phyloP scores from a whole-genome alignment of 2,888 invertebrate genomes.

The Sisyra terminalis region DNA sequence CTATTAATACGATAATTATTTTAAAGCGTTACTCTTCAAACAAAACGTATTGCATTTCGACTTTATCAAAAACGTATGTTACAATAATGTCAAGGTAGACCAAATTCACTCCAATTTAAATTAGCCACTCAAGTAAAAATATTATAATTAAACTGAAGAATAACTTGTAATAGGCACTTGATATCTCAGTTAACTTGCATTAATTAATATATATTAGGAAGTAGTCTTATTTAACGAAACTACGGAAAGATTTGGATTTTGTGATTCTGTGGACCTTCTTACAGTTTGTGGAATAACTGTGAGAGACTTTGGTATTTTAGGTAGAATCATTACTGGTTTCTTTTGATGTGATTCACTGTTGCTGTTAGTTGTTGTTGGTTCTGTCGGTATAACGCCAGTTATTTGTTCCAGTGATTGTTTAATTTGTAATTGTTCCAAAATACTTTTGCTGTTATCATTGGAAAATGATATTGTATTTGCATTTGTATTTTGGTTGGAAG shows the following conservation, averaged over 20 bases:
- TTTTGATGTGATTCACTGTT: constrained; percentile 16
- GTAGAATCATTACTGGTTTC: constrained; percentile 36
- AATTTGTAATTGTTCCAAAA: constrained; percentile 7
- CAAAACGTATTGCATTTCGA: too few species aligned
- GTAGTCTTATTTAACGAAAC: constrained; percentile 6
- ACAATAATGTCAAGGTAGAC: too few species aligned
- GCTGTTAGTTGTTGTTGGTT: not conserved
- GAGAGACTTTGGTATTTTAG: constrained; percentile 65
- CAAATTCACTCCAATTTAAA: too few species aligned
- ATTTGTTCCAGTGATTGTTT: constrained; percentile 5
- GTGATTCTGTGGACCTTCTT: constrained; percentile 17
- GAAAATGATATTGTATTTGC: not conserved
- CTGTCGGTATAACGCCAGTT: constrained; percentile 7
- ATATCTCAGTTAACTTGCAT: constrained; percentile 8
- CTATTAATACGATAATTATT: too few species aligned
- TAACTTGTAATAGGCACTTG: constrained; percentile 5
- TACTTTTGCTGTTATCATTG: constrained; percentile 12
- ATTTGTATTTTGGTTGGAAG: constrained; percentile 6
- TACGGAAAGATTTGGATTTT: constrained; percentile 4
- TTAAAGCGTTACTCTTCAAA: too few species aligned
- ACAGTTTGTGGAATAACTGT: constrained; percentile 62
- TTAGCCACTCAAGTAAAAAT: too few species aligned
- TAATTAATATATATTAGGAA: constrained; percentile 1
- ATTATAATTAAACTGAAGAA: not conserved
- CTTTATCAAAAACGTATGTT: too few species aligned